phyloP scores from a whole-genome alignment of 2,113 vertebrate species.

The Heptranchias perlo region DNA sequence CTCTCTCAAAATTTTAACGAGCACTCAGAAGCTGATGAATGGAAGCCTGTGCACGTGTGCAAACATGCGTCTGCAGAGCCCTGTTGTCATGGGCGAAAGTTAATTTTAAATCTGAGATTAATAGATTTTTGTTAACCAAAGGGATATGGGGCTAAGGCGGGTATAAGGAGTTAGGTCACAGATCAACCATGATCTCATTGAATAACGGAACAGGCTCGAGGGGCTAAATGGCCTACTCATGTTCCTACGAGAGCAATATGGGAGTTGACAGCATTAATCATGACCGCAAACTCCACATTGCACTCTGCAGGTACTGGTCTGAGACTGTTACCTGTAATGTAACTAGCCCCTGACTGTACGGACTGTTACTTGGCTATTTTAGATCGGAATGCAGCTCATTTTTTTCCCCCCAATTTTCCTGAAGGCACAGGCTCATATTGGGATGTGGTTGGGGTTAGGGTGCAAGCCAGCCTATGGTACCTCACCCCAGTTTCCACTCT shows the following conservation, averaged over 20 bases:
- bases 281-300: neutral
- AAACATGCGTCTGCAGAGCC: neutral
- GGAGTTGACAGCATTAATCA: neutral
- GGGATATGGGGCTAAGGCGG: no score
- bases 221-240: no score
- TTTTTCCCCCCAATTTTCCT: neutral
- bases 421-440: neutral
- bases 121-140: no score
- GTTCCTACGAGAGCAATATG: no score
- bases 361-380: neutral
- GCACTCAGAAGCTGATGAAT: neutral
- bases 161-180: no score
- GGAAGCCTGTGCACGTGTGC: neutral
- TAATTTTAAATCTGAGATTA: no score
- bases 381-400: neutral
- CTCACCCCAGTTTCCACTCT: neutral
- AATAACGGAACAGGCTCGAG: no score
- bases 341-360: neutral
- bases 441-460: neutral
- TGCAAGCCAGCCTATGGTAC: neutral
- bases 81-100: neutral
- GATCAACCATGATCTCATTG: no score
- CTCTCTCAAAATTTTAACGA: neutral
- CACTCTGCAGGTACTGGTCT: neutral
- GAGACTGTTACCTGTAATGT: neutral